Evolutionary conservation across 2,888 invertebrate genomes (phyloP).

Genomic region (Dasypogon diadema): DNA sequence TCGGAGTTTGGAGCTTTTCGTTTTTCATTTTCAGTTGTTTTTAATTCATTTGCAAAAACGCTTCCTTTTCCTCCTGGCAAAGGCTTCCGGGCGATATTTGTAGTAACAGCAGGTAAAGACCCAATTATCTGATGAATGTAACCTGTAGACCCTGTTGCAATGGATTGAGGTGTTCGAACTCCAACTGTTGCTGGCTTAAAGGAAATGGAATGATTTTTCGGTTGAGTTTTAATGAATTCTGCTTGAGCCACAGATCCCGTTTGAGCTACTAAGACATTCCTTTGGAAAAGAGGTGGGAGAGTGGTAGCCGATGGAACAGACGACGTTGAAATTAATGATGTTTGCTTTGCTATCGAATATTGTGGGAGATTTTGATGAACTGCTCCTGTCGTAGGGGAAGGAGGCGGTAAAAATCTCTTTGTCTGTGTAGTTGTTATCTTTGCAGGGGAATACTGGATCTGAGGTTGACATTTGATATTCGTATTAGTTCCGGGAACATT

Average conservation of each 20-base stretch:
- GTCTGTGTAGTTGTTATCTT: conserved; percentile 31
- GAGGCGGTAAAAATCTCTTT: conserved; percentile 56
- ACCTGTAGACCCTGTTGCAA: conserved; percentile 6
- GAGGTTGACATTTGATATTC: conserved; percentile 59
- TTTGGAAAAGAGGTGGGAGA: conserved; percentile 59
- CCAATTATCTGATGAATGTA: conserved; percentile 19
- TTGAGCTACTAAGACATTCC: conserved; percentile 53
- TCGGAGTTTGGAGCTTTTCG: conserved; percentile 11
- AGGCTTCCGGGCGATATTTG: background rate
- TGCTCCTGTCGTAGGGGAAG: conserved; percentile 58
- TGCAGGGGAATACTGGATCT: conserved; percentile 53
- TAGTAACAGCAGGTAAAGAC: background rate
- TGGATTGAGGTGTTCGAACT: conserved; percentile 12
- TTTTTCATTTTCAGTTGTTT: conserved; percentile 2
- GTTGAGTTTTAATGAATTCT: conserved; percentile 19
- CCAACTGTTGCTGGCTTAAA: conserved; percentile 57
- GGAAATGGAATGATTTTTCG: conserved; percentile 66
- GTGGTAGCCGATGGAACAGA: conserved; percentile 34
- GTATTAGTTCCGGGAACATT: conserved; percentile 56
- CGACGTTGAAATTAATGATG: conserved; percentile 32
- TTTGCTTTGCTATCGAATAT: conserved; percentile 52
- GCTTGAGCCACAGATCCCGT: conserved; percentile 13
- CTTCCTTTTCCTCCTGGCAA: background rate
- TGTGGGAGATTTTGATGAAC: conserved; percentile 56
- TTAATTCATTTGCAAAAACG: background rate